Evolutionary conservation across 1,140 invertebrate species (phyloP).

Genomic region (Stegodyphus mimosarum): DNA sequence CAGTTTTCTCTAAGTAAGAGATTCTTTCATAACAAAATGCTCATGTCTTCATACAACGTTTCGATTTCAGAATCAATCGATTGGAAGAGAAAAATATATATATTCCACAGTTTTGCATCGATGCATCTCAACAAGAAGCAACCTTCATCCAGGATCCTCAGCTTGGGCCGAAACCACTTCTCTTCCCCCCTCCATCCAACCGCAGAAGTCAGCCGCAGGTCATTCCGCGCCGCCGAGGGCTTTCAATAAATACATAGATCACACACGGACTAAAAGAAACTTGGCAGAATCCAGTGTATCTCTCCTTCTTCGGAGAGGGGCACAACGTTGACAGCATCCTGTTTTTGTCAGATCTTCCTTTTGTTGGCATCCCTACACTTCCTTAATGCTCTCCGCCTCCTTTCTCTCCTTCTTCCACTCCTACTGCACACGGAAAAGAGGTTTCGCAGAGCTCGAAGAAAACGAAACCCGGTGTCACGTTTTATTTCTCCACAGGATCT

Average conservation of each 20-base stretch:
- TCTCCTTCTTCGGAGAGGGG: background rate
- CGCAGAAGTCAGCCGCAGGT: slow-evolving; percentile 1
- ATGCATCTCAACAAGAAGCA: background rate
- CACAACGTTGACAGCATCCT: slow-evolving; percentile 9
- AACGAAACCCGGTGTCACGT: no score
- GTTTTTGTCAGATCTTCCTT: slow-evolving; percentile 21
- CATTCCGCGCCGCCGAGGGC: slow-evolving; percentile 6
- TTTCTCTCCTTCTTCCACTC: background rate
- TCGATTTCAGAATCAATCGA: background rate
- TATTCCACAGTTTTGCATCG: background rate
- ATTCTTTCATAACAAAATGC: no score
- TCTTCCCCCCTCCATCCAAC: background rate
- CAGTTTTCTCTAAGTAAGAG: no score
- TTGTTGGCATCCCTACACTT: slow-evolving; percentile 1
- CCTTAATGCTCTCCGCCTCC: background rate
- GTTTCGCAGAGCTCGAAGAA: no score
- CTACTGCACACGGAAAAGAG: background rate
- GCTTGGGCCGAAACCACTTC: background rate
- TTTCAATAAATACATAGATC: slow-evolving; percentile 1
- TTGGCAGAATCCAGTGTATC: background rate
- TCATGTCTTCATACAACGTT: background rate
- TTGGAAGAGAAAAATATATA: background rate
- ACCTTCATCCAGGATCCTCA: background rate
- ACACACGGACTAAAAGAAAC: background rate
- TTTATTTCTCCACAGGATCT: no score